phyloP scores from a whole-genome alignment of 2,113 vertebrate species.

The Eurypyga helias region DNA sequence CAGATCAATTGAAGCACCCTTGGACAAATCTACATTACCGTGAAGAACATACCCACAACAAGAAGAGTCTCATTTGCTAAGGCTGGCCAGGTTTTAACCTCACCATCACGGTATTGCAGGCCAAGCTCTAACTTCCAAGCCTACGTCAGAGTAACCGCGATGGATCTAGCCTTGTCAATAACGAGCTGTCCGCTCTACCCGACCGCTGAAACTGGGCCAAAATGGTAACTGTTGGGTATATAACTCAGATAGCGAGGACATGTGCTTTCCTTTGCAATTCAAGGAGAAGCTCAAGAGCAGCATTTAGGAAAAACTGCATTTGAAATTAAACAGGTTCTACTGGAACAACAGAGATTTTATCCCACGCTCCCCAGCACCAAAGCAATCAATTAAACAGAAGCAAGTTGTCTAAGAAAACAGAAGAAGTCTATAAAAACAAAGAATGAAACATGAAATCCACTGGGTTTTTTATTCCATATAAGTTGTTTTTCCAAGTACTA shows the following conservation, averaged over 20 bases:
- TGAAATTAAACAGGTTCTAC: background rate
- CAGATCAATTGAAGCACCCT: background rate
- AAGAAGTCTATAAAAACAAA: background rate
- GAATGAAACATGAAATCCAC: background rate
- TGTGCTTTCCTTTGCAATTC: background rate
- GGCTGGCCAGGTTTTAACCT: background rate
- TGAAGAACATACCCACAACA: background rate
- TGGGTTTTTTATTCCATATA: fast-evolving
- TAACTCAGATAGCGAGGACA: background rate
- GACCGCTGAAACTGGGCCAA: fast-evolving
- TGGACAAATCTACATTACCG: background rate
- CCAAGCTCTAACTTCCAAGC: background rate
- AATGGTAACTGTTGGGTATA: background rate
- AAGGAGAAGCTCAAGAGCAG: background rate
- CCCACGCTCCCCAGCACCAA: background rate
- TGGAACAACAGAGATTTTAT: background rate
- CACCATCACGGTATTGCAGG: background rate
- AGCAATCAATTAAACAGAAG: background rate
- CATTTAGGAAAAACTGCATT: background rate
- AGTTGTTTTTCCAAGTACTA: background rate
- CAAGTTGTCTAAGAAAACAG: background rate
- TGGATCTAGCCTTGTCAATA: background rate
- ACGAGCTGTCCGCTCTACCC: background rate
- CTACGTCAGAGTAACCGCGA: background rate
- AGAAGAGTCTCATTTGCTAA: background rate